These are phyloP conservation scores for Macrocentrus cingulum DNA, from an alignment of 1,140 invertebrate genomes.

Conservation along the genomic window DNA sequence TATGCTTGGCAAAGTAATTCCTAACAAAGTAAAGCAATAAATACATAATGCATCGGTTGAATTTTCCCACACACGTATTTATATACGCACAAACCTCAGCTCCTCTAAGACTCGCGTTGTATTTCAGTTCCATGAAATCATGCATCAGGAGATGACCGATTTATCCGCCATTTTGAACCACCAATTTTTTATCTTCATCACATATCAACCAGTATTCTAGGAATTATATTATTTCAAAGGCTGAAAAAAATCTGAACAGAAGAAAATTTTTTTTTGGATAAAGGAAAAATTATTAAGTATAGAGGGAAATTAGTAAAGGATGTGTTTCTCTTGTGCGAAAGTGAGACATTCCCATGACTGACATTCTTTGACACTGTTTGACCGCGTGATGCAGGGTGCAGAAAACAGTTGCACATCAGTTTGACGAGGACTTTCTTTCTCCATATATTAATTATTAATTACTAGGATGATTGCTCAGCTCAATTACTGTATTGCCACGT, in stretches of 20 bases:
- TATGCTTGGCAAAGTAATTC: slow-evolving; percentile 53
- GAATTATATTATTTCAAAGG: no score
- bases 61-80: slow-evolving; percentile 47
- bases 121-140: slow-evolving; percentile 53
- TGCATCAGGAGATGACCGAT: slow-evolving; percentile 45
- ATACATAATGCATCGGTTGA: slow-evolving; percentile 55
- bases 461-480: no score
- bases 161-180: slow-evolving; percentile 32
- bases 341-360: slow-evolving; percentile 4
- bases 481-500: no score
- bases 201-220: background rate
- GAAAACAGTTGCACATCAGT: background rate
- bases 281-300: no score
- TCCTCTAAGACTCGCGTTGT: slow-evolving; percentile 2
- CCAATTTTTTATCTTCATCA: slow-evolving; percentile 43
- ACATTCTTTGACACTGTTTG: background rate
- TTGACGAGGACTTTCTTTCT: background rate
- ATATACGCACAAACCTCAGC: slow-evolving; percentile 16
- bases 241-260: background rate
- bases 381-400: background rate
- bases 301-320: no score
- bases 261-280: no score
- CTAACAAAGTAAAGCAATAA: slow-evolving; percentile 57
- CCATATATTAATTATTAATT: no score
- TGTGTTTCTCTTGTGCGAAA: slow-evolving; percentile 1